A percentile compares a stretch with the other conserved stretches of the same genome.
Conservation (phyloP, 2,797 vertebrate genomes). For the Danionella dracula region DNA sequence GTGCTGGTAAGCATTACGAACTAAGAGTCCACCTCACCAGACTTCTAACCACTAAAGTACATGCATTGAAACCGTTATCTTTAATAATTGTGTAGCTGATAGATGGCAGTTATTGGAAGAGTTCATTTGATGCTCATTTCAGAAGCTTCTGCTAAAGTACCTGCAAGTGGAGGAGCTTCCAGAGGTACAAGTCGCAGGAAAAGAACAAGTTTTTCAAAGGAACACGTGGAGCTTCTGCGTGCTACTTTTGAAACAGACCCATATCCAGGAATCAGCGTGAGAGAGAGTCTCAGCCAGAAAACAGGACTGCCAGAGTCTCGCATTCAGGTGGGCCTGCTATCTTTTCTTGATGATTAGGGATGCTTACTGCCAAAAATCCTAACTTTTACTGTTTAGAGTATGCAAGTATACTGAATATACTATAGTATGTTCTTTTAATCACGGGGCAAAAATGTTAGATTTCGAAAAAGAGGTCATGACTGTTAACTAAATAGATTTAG, state of each 20-base stretch:
- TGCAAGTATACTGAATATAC: too few relatives aligned
- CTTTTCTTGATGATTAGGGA: too few relatives aligned
- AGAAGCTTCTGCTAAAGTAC: constrained; percentile 52
- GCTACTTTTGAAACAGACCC: constrained; percentile 68
- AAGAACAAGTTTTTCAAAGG: constrained; percentile 74
- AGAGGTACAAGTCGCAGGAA: constrained; percentile 69
- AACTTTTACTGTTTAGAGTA: too few relatives aligned
- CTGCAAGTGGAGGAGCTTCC: constrained; percentile 39
- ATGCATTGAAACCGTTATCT: too few relatives aligned
- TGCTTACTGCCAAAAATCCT: too few relatives aligned
- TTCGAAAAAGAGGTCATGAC: too few relatives aligned
- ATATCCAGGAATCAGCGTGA: constrained; percentile 71
- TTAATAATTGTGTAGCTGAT: too few relatives aligned
- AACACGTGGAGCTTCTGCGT: constrained; percentile 66
- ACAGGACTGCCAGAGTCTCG: constrained; percentile 74
- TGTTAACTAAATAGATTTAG: too few relatives aligned
- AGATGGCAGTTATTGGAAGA: too few relatives aligned
- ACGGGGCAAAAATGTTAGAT: too few relatives aligned
- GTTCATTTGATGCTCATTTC: neutral
- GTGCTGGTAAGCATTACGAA: constrained; percentile 55
- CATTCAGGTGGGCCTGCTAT: constrained; percentile 70
- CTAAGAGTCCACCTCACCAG: neutral
- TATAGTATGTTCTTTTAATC: too few relatives aligned
- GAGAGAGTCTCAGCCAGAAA: constrained; percentile 68
- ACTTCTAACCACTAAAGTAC: too few relatives aligned